A percentile compares a stretch with the other conserved stretches of the same genome.
Conservation (phyloP, 2,113 vertebrate genomes). For the Rhabdomys dilectus region DNA sequence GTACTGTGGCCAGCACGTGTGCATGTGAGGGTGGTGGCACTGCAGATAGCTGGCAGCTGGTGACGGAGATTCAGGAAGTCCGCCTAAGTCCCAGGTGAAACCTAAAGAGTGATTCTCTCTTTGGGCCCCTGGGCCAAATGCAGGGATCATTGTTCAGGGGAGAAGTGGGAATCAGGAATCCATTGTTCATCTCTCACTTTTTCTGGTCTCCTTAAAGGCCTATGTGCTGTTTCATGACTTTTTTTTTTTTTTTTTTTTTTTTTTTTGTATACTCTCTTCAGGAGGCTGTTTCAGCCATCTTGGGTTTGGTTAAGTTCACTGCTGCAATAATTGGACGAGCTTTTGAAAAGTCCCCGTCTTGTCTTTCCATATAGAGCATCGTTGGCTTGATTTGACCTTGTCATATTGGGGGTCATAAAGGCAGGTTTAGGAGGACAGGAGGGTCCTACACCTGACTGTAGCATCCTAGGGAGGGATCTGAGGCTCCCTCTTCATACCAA, state of each 20-base stretch:
- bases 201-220: background rate
- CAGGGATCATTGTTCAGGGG: background rate
- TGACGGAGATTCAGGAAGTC: background rate
- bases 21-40: background rate
- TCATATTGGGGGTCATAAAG: background rate
- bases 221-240: background rate
- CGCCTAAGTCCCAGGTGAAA: background rate
- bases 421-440: background rate
- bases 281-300: background rate
- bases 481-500: background rate
- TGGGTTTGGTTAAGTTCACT: background rate
- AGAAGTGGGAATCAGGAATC: background rate
- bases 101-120: background rate
- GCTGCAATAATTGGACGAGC: background rate
- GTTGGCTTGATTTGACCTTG: background rate
- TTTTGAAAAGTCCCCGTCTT: background rate
- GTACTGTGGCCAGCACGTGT: background rate
- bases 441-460: accelerated
- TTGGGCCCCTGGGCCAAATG: background rate
- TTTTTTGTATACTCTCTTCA: background rate
- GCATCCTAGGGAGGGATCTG: background rate
- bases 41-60: background rate
- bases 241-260: background rate
- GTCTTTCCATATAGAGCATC: background rate
- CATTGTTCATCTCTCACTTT: accelerated